Conservation (phyloP, 2,888 invertebrate genomes). For the Cremastobaeus sp. region DNA sequence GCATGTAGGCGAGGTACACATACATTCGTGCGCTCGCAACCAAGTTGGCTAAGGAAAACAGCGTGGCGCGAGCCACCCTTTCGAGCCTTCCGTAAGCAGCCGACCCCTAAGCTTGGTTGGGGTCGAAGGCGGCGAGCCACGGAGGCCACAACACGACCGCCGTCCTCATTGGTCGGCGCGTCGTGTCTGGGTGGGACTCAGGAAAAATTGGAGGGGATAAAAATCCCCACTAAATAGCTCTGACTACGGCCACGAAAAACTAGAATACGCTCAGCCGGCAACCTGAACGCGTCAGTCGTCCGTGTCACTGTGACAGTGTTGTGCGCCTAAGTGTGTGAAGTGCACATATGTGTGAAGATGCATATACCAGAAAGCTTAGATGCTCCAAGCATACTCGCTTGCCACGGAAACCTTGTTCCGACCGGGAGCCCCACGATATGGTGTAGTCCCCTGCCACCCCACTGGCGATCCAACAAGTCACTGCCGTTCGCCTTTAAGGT, state of each 20-base stretch:
- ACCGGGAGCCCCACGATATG: constrained; percentile 97
- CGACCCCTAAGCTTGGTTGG: constrained; percentile 73
- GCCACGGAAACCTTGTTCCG: constrained; percentile 94
- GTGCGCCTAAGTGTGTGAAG: too few species aligned
- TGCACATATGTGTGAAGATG: too few species aligned
- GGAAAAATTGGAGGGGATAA: constrained; percentile 77
- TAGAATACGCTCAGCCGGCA: constrained; percentile 78
- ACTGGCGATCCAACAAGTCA: constrained; percentile 99
- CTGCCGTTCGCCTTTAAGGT: constrained; percentile 98
- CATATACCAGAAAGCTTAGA: too few species aligned
- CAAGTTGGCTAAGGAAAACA: constrained; percentile 58
- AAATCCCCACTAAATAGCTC: constrained; percentile 78
- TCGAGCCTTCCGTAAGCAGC: constrained; percentile 63
- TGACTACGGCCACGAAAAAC: constrained; percentile 75
- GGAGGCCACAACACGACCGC: constrained; percentile 79
- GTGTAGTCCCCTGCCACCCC: constrained; percentile 94
- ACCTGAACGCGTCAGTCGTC: constrained; percentile 73
- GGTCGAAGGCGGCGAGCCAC: constrained; percentile 78
- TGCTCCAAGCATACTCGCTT: constrained; percentile 89
- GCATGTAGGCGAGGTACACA: background rate
- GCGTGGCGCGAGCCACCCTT: constrained; percentile 66
- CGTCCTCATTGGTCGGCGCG: constrained; percentile 77
- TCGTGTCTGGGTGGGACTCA: constrained; percentile 76
- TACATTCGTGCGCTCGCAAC: constrained; percentile 30
- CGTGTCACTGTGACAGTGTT: too few species aligned